A percentile compares a stretch with the other conserved stretches of the same genome.
phyloP scores from a whole-genome alignment of 2,888 invertebrate genomes.

The Neelides folsomi region DNA sequence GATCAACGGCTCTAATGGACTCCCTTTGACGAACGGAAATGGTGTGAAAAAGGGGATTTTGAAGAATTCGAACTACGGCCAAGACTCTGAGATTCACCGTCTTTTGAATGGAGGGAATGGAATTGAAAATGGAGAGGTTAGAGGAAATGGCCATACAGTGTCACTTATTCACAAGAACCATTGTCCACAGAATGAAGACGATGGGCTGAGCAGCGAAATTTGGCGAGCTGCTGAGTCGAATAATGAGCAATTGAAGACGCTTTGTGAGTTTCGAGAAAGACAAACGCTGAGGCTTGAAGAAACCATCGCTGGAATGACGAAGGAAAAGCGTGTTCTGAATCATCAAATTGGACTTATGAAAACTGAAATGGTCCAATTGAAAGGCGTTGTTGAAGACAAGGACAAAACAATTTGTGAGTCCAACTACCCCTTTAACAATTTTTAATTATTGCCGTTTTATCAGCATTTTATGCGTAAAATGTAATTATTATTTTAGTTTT shows the following conservation, averaged over 20 bases:
- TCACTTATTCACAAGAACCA: constrained; percentile 25
- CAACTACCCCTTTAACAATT: not conserved
- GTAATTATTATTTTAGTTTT: not conserved
- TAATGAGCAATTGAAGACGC: constrained; percentile 16
- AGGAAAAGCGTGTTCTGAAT: constrained; percentile 29
- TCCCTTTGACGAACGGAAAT: not conserved
- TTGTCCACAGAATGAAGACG: constrained; percentile 23
- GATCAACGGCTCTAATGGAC: not conserved
- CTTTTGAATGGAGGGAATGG: constrained; percentile 6
- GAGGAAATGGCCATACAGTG: constrained; percentile 11
- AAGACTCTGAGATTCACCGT: not conserved
- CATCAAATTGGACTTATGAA: constrained; percentile 29
- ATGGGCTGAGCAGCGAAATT: constrained; percentile 9
- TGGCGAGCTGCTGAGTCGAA: constrained; percentile 13
- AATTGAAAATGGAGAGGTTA: not conserved
- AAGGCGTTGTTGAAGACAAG: constrained; percentile 17
- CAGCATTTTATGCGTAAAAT: too few relatives aligned
- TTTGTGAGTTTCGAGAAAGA: constrained; percentile 20
- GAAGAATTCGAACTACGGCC: not conserved
- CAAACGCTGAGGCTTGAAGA: constrained; percentile 22
- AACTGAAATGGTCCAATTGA: constrained; percentile 27
- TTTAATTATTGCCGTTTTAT: too few relatives aligned
- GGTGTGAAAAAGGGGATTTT: not conserved
- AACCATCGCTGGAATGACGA: constrained; percentile 15
- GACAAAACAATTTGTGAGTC: constrained; percentile 22